A percentile compares a stretch with the other conserved stretches of the same genome.
Evolutionary conservation across 2,797 vertebrate genomes (phyloP).

Genomic region (Pampus argenteus): DNA sequence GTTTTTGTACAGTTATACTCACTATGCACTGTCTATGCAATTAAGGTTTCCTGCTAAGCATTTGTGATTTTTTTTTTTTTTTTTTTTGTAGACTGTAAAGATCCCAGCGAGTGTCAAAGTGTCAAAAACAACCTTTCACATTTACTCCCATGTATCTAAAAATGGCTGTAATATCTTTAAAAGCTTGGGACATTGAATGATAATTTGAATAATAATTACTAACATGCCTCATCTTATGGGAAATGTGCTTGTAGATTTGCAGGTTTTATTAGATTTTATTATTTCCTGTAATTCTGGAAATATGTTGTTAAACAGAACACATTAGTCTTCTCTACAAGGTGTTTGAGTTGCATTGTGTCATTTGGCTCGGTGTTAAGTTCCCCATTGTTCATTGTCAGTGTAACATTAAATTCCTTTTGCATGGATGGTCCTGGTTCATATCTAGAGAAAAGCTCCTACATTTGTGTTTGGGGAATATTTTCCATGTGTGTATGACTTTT

Average conservation of each 20-base stretch:
- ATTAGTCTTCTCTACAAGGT: neutral
- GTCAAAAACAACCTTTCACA: neutral
- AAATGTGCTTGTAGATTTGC: neutral
- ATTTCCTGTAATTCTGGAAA: neutral
- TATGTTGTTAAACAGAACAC: constrained; percentile 6
- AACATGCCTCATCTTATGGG: neutral
- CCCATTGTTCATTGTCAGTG: neutral
- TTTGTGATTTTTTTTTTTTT: constrained; percentile 29
- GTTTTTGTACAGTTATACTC: constrained; percentile 19
- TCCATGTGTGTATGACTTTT: no score
- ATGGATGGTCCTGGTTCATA: no score
- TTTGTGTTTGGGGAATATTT: no score
- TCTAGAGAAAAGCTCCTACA: no score
- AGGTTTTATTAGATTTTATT: constrained; percentile 1
- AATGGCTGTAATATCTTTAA: constrained; percentile 9
- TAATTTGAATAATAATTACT: neutral
- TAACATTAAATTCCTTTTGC: no score
- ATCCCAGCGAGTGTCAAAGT: neutral
- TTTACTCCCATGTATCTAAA: constrained; percentile 1
- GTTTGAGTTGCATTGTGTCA: constrained; percentile 1
- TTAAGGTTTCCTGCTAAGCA: constrained; percentile 28
- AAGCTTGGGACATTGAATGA: neutral
- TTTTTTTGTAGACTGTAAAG: constrained; percentile 18
- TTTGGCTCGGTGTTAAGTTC: constrained; percentile 6
- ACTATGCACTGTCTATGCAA: constrained; percentile 14